Conservation (phyloP, 2,888 invertebrate species). For the Ornithoptera priamus region DNA sequence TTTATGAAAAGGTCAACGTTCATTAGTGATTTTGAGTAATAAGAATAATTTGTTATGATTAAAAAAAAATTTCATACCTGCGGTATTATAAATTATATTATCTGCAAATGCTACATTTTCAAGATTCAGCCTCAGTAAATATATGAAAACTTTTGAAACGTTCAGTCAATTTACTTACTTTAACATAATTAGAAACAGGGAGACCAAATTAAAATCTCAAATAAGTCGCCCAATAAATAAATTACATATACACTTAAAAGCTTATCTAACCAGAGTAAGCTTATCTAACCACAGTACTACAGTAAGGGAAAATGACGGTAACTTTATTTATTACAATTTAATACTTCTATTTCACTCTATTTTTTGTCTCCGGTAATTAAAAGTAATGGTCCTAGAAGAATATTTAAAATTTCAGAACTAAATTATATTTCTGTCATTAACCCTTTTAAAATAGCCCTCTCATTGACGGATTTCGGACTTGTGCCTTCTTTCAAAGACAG, state of each 20-base stretch:
- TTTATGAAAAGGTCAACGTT: neutral
- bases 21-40: neutral
- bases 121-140: neutral
- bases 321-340: neutral
- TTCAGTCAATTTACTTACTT: neutral
- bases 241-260: neutral
- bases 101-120: conserved; percentile 22
- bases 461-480: too few relatives aligned
- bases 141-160: neutral
- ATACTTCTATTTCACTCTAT: neutral
- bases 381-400: neutral
- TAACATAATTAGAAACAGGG: neutral
- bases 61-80: neutral
- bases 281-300: neutral
- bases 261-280: neutral
- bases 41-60: neutral
- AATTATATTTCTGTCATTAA: neutral
- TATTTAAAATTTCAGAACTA: neutral
- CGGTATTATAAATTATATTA: conserved; percentile 6
- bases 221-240: neutral
- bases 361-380: neutral
- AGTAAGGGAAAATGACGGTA: neutral
- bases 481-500: too few relatives aligned
- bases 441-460: too few relatives aligned
- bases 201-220: neutral